Evolutionary conservation across 2,888 invertebrate species (phyloP).

Genomic region (Peribatodes rhomboidaria): DNA sequence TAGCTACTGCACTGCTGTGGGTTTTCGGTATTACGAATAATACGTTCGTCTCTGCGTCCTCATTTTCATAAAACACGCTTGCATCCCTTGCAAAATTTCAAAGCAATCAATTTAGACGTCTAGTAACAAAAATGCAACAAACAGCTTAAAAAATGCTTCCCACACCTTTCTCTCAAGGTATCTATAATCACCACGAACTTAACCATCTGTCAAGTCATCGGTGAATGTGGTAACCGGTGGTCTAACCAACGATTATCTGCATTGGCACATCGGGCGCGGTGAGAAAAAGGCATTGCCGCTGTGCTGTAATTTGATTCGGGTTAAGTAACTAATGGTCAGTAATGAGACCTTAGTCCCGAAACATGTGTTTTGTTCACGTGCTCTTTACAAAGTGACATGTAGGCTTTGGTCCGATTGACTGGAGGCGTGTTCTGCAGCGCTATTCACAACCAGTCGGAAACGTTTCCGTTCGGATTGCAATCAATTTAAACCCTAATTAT

Average conservation of each 20-base stretch:
- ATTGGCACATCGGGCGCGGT: slow-evolving; percentile 48
- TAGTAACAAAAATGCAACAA: neutral
- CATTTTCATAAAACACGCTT: too few relatives aligned
- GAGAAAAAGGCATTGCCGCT: slow-evolving; percentile 53
- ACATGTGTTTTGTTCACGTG: slow-evolving; percentile 13
- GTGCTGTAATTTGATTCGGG: slow-evolving; percentile 43
- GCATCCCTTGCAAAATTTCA: too few relatives aligned
- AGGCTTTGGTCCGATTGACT: neutral
- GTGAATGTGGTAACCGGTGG: slow-evolving; percentile 31
- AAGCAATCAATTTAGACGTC: neutral
- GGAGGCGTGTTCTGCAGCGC: too few relatives aligned
- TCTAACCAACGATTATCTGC: slow-evolving; percentile 51
- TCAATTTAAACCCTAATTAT: too few relatives aligned
- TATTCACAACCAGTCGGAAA: too few relatives aligned
- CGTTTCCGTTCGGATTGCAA: too few relatives aligned
- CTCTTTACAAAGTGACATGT: neutral
- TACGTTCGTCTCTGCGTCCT: too few relatives aligned
- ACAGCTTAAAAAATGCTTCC: neutral
- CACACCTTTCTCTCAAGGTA: slow-evolving; percentile 1
- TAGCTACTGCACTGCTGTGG: too few relatives aligned
- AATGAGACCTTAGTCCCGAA: slow-evolving; percentile 18
- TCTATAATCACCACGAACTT: slow-evolving; percentile 6
- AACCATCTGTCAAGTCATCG: slow-evolving; percentile 29
- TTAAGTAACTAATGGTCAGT: slow-evolving; percentile 52
- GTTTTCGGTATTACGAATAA: too few relatives aligned